Conservation (phyloP, 1,140 invertebrate species). For the Arion vulgaris region DNA sequence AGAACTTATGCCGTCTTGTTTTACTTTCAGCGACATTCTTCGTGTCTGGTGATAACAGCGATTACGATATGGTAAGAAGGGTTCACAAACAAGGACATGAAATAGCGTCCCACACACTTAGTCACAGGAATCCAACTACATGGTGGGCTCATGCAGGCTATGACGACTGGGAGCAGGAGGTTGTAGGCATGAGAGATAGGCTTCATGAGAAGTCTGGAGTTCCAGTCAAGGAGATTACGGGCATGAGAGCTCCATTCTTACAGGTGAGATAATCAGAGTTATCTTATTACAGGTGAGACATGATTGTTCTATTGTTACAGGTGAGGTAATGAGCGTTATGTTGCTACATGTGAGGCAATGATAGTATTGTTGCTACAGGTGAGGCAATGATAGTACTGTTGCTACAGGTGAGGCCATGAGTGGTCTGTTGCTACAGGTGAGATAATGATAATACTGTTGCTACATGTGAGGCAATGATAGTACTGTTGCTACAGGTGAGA, state of each 20-base stretch:
- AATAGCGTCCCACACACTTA: slow-evolving; percentile 82
- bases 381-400: too few species aligned
- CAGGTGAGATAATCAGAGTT: slow-evolving; percentile 9
- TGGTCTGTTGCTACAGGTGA: too few species aligned
- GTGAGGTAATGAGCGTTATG: too few species aligned
- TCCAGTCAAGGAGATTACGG: slow-evolving; percentile 44
- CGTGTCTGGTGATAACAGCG: slow-evolving; percentile 81
- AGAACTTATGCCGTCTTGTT: too few species aligned
- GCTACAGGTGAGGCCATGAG: too few species aligned
- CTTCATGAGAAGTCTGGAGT: slow-evolving; percentile 44
- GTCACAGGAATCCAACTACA: slow-evolving; percentile 49
- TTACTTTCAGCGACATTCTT: slow-evolving; percentile 16
- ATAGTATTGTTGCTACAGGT: too few species aligned
- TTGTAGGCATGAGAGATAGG: slow-evolving; percentile 50
- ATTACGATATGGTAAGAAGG: slow-evolving; percentile 86
- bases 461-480: too few species aligned
- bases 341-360: too few species aligned
- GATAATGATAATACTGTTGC: too few species aligned
- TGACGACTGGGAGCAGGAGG: slow-evolving; percentile 48
- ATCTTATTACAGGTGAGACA: too few species aligned
- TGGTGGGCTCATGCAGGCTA: slow-evolving; percentile 55
- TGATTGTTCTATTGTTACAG: too few species aligned
- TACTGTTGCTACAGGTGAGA: too few species aligned
- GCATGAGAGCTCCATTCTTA: slow-evolving; percentile 56
- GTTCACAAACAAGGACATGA: slow-evolving; percentile 88